Conservation (phyloP, 2,888 invertebrate species). For the Pterostichus madidus region DNA sequence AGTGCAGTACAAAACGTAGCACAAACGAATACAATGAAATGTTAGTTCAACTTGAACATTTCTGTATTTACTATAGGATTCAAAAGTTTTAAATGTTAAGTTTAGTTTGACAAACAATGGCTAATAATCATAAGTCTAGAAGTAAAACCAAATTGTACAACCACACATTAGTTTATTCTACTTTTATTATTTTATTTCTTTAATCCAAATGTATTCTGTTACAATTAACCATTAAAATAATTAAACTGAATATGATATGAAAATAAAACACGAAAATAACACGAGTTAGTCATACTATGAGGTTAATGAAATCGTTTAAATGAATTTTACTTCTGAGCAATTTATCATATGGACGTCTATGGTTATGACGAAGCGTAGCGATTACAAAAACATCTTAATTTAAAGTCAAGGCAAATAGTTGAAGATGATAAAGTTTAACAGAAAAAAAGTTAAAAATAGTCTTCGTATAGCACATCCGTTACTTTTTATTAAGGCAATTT, state of each 20-base stretch:
- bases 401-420: constrained; percentile 66
- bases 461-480: constrained; percentile 56
- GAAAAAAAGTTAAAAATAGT: constrained; percentile 63
- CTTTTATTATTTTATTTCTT: too few relatives aligned
- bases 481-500: constrained; percentile 62
- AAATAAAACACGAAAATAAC: constrained; percentile 29
- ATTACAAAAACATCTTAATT: constrained; percentile 66
- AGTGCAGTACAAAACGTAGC: too few relatives aligned
- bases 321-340: constrained; percentile 29
- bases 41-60: too few relatives aligned
- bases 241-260: constrained; percentile 18
- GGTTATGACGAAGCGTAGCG: constrained; percentile 36
- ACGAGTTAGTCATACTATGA: constrained; percentile 19
- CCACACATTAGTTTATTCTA: too few relatives aligned
- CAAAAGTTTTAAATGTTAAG: too few relatives aligned
- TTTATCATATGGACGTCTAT: constrained; percentile 45
- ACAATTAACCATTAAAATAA: constrained; percentile 30
- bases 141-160: too few relatives aligned
- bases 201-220: background rate
- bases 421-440: constrained; percentile 63
- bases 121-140: too few relatives aligned
- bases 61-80: too few relatives aligned
- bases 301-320: constrained; percentile 26
- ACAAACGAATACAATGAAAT: too few relatives aligned
- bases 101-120: too few relatives aligned